Evolutionary conservation across 2,888 invertebrate genomes (phyloP), one percentile per base, ranked within the genome.

Genomic region (Caenorhabditis afra): DNA sequence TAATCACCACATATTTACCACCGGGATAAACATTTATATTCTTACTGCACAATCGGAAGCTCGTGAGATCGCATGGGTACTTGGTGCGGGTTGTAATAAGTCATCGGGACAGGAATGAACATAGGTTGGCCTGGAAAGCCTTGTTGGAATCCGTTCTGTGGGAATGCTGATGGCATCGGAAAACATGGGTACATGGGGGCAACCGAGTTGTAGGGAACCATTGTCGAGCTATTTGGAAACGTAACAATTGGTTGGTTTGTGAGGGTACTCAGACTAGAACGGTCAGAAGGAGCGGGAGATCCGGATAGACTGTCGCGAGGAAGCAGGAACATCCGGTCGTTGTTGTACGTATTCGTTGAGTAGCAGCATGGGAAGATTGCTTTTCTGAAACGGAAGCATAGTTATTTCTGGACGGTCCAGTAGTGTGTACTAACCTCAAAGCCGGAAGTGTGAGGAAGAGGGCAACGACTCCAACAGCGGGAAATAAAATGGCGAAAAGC

Each of bases 331-430:
- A 73, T 29, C 8, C 45, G 11, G n/a, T 73, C 73, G 35, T 8
- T 58, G 4, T 49, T 18, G 10, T 3, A n/a, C 1, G 22, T 1
- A 16, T 10, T 22, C 39, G 23, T 18, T 3, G 16, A 37, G 18
- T 50, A 73, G 16, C 57, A 73, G n/a, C 73, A 73, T 5, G 73
- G 73, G 35, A 73, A 58, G 14, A 73, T 58, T 2, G 73, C 64
- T 0, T 29, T 39, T 37, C 73, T 73, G 58, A 22, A 61, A 58
- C 14, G 10, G 20, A 20, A 22, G 2, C 29, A 5, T 5, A 29
- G 4, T 29, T 22, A 20, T 50, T 50, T 50, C 7, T 4, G 14
- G 14, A 22, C n/a, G n/a, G 18, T 41, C n/a, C 39, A 0, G 5
- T 11, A 11, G 10, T 7, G 0, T 11, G 5, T 45, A 5, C 11